Conservation (phyloP, 2,113 vertebrate genomes). For the Bos javanicus region DNA sequence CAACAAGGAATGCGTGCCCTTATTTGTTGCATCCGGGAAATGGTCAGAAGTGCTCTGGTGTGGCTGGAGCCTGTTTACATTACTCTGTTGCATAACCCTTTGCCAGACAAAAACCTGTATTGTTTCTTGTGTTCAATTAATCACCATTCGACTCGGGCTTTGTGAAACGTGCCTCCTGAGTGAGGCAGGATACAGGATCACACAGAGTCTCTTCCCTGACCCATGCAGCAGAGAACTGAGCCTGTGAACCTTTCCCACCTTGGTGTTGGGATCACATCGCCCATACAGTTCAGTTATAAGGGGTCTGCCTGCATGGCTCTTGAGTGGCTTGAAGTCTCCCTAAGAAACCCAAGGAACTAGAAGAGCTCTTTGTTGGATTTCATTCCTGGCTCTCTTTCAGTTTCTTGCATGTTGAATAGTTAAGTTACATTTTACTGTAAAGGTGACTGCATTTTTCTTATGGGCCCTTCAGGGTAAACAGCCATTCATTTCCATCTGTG, state of each 20-base stretch:
- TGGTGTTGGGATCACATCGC: neutral
- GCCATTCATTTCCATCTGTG: constrained; percentile 62
- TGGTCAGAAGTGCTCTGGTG: constrained; percentile 9
- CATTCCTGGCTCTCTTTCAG: neutral
- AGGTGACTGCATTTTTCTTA: constrained; percentile 71
- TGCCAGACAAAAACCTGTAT: constrained; percentile 6
- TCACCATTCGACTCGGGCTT: constrained; percentile 18
- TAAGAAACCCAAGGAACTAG: neutral
- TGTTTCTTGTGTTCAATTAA: constrained; percentile 45
- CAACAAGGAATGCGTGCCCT: constrained; percentile 53
- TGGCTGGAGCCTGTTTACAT: neutral
- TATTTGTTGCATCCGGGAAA: constrained; percentile 49
- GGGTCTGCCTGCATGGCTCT: neutral
- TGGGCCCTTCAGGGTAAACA: constrained; percentile 70
- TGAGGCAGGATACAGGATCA: neutral
- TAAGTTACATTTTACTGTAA: constrained; percentile 77
- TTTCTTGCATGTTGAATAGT: constrained; percentile 33
- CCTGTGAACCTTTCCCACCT: neutral
- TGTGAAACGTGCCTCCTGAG: neutral
- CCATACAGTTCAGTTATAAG: neutral
- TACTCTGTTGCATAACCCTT: neutral
- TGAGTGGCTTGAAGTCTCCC: neutral
- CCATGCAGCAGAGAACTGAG: neutral
- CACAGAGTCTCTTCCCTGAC: neutral
- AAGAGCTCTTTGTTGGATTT: constrained; percentile 17